Base-by-base conservation (phyloP, 2,888 invertebrate species). In the Plagodis dolabraria region DNA sequence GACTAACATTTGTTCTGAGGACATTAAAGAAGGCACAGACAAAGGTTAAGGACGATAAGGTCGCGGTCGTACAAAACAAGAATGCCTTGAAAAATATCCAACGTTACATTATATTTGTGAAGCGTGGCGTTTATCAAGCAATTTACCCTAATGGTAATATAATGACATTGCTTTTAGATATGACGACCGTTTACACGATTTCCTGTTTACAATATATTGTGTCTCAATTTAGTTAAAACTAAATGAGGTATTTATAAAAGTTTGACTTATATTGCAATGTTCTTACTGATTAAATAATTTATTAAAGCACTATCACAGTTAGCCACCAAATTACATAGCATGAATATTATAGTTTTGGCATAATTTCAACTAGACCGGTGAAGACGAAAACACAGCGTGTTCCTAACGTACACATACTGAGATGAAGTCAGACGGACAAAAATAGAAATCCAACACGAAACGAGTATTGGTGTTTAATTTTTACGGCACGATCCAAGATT, bases 361-460 rank as follows among this genome's bases (percentile, higher is more conserved):
- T 69, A 73, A 77, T 68, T 71, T 80, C 80, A 79, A 80, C 72
- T 64, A 68, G 69, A 75, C 75, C 53, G 33, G 75, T 73, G 74
- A 71, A 72, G 69, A 69, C 62, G 74, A 79, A 72, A 76, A 75
- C 76, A 74, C 68, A 68, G 69, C 65, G 75, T 70, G 76, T 77
- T 77, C 76, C 77, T 69, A 76, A 70, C 71, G 68, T 69, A 68
- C 63, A 74, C 65, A 67, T 64, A 67, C 64, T 67, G 68, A 70
- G 61, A 77, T 86, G 86, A 88, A 88, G 83, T 86, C 86, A 87
- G 84, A 76, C 63, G 69, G 76, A 76, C 86, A 89, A 81, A 86
- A 87, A 90, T 90, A 90, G 86, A 82, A 75, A 71, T 73, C 71
- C 70, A 72, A 83, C 82, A 80, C 72, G 76, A 77, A 82, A 76